Evolutionary conservation across 2,888 invertebrate species (phyloP), one percentile per base, ranked within the genome.

Genomic region (Cordilura impudica): DNA sequence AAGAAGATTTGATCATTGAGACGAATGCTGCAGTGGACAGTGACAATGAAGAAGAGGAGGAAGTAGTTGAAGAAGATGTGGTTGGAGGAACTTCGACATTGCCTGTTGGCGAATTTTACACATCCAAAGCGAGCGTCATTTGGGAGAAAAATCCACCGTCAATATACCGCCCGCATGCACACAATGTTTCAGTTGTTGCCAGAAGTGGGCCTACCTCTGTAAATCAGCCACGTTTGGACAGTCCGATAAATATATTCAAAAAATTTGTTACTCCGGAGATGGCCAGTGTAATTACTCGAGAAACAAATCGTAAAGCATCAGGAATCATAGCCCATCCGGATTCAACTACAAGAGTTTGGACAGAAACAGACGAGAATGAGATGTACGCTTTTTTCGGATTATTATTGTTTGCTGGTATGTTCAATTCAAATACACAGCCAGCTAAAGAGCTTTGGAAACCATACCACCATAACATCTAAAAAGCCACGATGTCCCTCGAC

Each of bases 41-140:
- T 7, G 43, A 43, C 43, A n/a, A n/a, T 43, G 43, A 43, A 43
- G 43, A 43, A 43, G 6, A 43, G 43, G 4, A 43, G n/a, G 43
- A 10, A 43, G 43, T n/a, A 2, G 43, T 43, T 43, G 29, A 29
- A 29, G 43, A 43, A 43, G 43, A 43, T n/a, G 43, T 43, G 43
- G 4, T 10, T 43, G 43, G n/a, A 43, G 4, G 8, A 43, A 43
- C 43, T 43, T 43, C 43, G 12, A 43, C 8, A n/a, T 43, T 43
- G 43, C 43, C 43, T n/a, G 43, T n/a, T 43, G 43, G 43, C 43
- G 43, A 43, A 43, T 43, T 43, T 43, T 43, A 43, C 43, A n/a
- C 43, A 43, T 43, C 43, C 43, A 43, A 43, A 16, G 16, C 8
- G 5, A n/a, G 16, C 6, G 16, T 16, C n/a, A n/a, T n/a, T n/a